Percentiles rank a stretch among this genome's conserved stretches.
phyloP scores from a whole-genome alignment of 2,888 invertebrate genomes.

The Sycophila texana region DNA sequence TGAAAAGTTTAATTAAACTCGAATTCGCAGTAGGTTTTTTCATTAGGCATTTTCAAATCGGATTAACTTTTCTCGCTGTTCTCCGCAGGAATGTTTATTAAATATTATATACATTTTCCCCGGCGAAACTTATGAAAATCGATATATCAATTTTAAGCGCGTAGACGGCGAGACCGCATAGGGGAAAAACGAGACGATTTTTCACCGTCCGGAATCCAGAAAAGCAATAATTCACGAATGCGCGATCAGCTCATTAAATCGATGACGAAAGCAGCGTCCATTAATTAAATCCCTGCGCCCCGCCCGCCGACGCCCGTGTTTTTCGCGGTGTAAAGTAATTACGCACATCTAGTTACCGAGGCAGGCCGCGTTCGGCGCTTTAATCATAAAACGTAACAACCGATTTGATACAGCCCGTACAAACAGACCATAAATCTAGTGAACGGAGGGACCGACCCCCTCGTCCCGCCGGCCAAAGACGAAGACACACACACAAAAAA shows the following conservation, averaged over 20 bases:
- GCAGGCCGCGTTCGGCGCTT: neutral
- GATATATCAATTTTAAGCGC: conserved; percentile 14
- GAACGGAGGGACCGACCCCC: neutral
- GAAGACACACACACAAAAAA: neutral
- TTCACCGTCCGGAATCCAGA: neutral
- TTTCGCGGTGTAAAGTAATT: conserved; percentile 20
- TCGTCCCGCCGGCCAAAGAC: too few species aligned
- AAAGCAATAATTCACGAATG: conserved; percentile 34
- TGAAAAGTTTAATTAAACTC: too few species aligned
- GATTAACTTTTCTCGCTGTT: neutral
- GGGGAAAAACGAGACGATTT: neutral
- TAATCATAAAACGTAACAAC: conserved; percentile 31
- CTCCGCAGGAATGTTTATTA: too few species aligned
- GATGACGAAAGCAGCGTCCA: conserved; percentile 21
- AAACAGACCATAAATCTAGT: conserved; percentile 48
- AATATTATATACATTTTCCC: neutral
- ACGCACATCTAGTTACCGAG: neutral
- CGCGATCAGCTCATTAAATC: conserved; percentile 26
- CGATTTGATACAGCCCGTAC: conserved; percentile 44
- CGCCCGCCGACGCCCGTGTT: neutral
- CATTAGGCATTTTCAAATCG: too few species aligned
- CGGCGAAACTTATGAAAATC: neutral
- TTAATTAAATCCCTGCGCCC: conserved; percentile 33
- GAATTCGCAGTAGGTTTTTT: too few species aligned
- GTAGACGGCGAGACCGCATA: neutral